Evolutionary conservation across 1,140 invertebrate species (phyloP).

Genomic region (Zaprionus camerounensis): DNA sequence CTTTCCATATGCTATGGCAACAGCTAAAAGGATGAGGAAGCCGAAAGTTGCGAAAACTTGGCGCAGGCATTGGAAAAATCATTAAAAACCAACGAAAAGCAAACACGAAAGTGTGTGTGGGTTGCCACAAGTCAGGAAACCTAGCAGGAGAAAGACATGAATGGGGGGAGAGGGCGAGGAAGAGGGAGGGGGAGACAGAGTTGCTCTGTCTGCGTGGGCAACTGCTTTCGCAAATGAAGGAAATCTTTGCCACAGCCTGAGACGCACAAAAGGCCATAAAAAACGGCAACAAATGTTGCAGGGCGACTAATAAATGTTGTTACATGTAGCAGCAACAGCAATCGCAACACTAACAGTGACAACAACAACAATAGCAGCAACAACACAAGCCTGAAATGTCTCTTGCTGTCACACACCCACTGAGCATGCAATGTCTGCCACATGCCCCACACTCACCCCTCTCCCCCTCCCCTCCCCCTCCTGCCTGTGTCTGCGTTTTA

Average conservation of each 20-base stretch:
- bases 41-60: slow-evolving; percentile 31
- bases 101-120: slow-evolving; percentile 43
- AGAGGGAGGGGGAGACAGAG: neutral
- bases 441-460: neutral
- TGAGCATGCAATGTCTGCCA: slow-evolving; percentile 30
- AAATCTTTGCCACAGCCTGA: slow-evolving; percentile 59
- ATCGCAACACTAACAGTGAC: slow-evolving; percentile 42
- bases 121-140: neutral
- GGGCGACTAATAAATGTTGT: slow-evolving; percentile 70
- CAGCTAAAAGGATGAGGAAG: slow-evolving; percentile 42
- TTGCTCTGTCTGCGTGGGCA: slow-evolving; percentile 51
- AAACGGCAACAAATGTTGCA: slow-evolving; percentile 78
- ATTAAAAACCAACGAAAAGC: slow-evolving; percentile 49
- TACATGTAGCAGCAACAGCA: slow-evolving; percentile 46
- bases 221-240: slow-evolving; percentile 58
- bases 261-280: slow-evolving; percentile 59
- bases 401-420: slow-evolving; percentile 54
- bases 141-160: neutral
- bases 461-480: neutral
- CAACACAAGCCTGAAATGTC: slow-evolving; percentile 53
- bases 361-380: slow-evolving; percentile 42
- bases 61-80: slow-evolving; percentile 39
- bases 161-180: neutral
- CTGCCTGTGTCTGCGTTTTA: slow-evolving; percentile 51
- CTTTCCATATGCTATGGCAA: slow-evolving; percentile 64